These are phyloP conservation scores for Agrypnus murinus DNA, from an alignment of 2,888 invertebrate genomes.

Conservation along the genomic window DNA sequence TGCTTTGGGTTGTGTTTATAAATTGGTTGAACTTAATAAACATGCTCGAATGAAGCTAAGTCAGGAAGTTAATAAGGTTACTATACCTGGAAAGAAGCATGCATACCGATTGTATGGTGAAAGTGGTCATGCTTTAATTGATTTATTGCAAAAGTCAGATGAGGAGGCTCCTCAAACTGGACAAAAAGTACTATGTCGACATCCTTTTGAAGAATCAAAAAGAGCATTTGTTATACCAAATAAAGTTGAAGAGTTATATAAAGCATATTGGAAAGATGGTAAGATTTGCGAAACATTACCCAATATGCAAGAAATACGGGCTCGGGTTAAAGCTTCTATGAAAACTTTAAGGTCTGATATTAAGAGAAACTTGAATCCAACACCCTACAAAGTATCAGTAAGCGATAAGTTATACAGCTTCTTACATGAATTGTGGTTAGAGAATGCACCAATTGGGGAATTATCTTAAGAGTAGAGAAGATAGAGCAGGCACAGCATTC, in stretches of 20 bases:
- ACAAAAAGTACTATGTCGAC: slow-evolving; percentile 92
- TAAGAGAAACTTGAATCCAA: slow-evolving; percentile 97
- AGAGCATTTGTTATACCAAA: slow-evolving; percentile 95
- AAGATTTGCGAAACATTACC: slow-evolving; percentile 80
- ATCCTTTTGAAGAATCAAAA: slow-evolving; percentile 98
- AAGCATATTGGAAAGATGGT: slow-evolving; percentile 91
- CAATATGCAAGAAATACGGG: slow-evolving; percentile 83
- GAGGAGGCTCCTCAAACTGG: slow-evolving; percentile 86
- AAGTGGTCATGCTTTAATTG: slow-evolving; percentile 90
- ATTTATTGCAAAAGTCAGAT: slow-evolving; percentile 87
- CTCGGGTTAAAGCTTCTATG: slow-evolving; percentile 86
- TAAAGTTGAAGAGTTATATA: slow-evolving; percentile 87
- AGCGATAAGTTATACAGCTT: slow-evolving; percentile 94
- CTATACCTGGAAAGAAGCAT: slow-evolving; percentile 96
- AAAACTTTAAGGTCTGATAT: slow-evolving; percentile 91
- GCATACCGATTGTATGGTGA: slow-evolving; percentile 83
- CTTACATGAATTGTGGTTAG: slow-evolving; percentile 96
- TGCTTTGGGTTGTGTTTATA: slow-evolving; percentile 97
- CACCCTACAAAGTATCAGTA: slow-evolving; percentile 98
- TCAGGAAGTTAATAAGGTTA: slow-evolving; percentile 97
- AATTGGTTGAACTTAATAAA: slow-evolving; percentile 94
- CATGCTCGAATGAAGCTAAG: slow-evolving; percentile 95
- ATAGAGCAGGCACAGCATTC: neutral
- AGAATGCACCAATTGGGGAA: slow-evolving; percentile 98
- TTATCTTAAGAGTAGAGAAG: slow-evolving; percentile 76